Evolutionary conservation across 2,113 vertebrate species (phyloP).

Genomic region (Hylia prasina): DNA sequence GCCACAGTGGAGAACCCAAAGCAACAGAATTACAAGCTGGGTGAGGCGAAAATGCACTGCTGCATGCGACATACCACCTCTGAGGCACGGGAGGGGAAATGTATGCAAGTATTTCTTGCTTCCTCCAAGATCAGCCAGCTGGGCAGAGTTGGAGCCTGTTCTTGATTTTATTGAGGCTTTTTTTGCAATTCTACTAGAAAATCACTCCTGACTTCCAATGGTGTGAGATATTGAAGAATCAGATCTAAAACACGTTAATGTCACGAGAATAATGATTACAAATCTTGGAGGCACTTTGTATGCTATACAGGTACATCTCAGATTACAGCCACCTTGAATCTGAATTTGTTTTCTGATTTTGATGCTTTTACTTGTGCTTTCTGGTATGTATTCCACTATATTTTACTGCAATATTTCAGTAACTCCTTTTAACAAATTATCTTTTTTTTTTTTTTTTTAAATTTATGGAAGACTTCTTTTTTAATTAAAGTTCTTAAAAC

Average conservation of each 20-base stretch:
- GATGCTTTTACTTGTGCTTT: background rate
- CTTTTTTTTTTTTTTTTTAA: background rate
- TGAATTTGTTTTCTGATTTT: constrained; percentile 13
- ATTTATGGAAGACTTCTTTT: constrained; percentile 23
- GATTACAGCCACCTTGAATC: background rate
- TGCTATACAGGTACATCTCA: background rate
- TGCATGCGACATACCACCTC: background rate
- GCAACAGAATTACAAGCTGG: background rate
- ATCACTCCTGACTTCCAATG: background rate
- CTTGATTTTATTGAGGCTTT: background rate
- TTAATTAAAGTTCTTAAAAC: constrained; percentile 53
- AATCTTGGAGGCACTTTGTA: background rate
- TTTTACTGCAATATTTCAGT: background rate
- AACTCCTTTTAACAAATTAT: background rate
- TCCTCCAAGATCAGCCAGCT: background rate
- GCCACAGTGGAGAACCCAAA: background rate
- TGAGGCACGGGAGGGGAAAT: background rate
- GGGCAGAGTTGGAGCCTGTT: background rate
- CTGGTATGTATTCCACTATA: background rate
- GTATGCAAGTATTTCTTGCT: background rate
- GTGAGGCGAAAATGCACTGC: background rate
- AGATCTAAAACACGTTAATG: background rate
- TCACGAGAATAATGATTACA: background rate
- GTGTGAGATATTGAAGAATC: background rate
- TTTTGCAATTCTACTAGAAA: background rate